Conservation (phyloP, 1,140 invertebrate species). For the Rhynchophorus ferrugineus region DNA sequence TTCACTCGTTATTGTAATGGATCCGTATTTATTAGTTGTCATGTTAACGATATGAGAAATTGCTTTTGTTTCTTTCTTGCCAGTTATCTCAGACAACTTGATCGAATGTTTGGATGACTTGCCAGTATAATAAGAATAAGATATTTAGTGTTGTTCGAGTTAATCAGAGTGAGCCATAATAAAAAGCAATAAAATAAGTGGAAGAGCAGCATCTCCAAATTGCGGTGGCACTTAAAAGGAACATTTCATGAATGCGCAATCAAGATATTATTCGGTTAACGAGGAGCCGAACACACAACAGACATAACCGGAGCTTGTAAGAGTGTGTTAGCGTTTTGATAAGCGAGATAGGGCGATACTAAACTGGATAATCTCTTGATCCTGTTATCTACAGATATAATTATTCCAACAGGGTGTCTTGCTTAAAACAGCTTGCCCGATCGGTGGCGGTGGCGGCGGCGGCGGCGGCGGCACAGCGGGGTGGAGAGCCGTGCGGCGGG, state of each 20-base stretch:
- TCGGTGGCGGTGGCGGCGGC: too few relatives aligned
- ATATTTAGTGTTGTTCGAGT: background rate
- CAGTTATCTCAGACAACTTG: too few relatives aligned
- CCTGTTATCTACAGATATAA: constrained; percentile 42
- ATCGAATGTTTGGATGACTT: too few relatives aligned
- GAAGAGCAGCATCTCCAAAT: constrained; percentile 1
- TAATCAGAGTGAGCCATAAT: constrained; percentile 1
- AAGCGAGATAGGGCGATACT: constrained; percentile 38
- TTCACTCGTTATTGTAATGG: too few relatives aligned
- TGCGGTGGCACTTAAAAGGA: constrained; percentile 11
- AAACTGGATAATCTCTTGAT: constrained; percentile 43
- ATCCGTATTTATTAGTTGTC: too few relatives aligned
- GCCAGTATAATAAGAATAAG: too few relatives aligned
- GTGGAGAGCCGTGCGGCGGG: too few relatives aligned
- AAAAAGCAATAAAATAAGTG: constrained; percentile 7
- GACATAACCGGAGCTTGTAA: constrained; percentile 31
- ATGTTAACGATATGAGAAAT: too few relatives aligned
- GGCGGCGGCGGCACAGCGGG: too few relatives aligned
- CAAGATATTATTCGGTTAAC: constrained; percentile 29
- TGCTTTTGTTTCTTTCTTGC: too few relatives aligned
- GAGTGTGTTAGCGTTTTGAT: constrained; percentile 38
- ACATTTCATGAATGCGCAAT: constrained; percentile 28
- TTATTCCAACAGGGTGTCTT: constrained; percentile 43
- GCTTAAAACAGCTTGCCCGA: constrained; percentile 42
- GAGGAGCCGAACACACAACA: constrained; percentile 25